Evolutionary conservation across 2,888 invertebrate genomes (phyloP).

Genomic region (Elegia similella): DNA sequence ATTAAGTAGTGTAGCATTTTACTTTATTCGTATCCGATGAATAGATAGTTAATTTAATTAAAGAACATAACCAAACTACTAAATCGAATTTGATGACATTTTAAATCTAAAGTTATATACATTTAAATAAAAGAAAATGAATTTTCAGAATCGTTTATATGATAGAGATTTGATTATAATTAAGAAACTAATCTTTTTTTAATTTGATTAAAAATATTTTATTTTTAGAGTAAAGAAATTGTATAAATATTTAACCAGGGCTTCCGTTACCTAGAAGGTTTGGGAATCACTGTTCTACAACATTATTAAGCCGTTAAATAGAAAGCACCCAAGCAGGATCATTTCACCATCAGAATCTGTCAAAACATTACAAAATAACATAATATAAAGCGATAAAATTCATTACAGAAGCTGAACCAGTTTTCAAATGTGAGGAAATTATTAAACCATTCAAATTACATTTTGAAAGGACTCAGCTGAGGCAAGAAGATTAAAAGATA

Average conservation of each 20-base stretch:
- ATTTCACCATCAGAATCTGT: neutral
- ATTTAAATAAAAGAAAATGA: too few relatives aligned
- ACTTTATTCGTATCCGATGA: too few relatives aligned
- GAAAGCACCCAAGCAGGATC: slow-evolving; percentile 9
- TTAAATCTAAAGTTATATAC: too few relatives aligned
- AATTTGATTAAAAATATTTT: too few relatives aligned
- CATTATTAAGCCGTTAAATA: neutral
- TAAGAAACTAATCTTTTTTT: too few relatives aligned
- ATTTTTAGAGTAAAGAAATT: neutral
- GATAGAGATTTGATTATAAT: too few relatives aligned
- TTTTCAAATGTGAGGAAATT: slow-evolving; percentile 26
- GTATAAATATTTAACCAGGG: neutral
- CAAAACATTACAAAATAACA: slow-evolving; percentile 21
- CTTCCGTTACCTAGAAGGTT: neutral
- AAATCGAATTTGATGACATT: too few relatives aligned
- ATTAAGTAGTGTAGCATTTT: too few relatives aligned
- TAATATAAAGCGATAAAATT: neutral
- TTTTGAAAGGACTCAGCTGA: slow-evolving; percentile 39
- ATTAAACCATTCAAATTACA: slow-evolving; percentile 40
- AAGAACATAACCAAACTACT: too few relatives aligned
- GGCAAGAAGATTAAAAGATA: slow-evolving; percentile 41
- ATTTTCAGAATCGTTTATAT: too few relatives aligned
- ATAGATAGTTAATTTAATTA: too few relatives aligned
- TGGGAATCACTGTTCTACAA: neutral
- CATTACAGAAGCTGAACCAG: slow-evolving; percentile 13